Evolutionary conservation across 2,113 vertebrate genomes (phyloP).

Genomic region (Caracal caracal): DNA sequence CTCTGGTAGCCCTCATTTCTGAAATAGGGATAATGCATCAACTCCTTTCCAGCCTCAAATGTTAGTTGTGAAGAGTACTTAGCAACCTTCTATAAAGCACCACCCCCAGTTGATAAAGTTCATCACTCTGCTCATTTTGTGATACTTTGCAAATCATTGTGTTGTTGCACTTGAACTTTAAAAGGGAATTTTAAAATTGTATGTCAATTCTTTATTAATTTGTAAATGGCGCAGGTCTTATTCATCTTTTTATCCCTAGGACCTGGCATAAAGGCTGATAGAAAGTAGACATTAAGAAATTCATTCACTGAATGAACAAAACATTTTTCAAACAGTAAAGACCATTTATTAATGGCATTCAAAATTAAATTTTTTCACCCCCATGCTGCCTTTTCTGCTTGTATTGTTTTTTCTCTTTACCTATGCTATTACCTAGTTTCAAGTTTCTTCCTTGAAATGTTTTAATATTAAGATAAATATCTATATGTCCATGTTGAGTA

Average conservation of each 20-base stretch:
- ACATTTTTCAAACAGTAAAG: not conserved
- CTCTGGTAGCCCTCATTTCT: not conserved
- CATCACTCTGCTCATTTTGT: not conserved
- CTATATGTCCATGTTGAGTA: not conserved
- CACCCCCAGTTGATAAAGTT: not conserved
- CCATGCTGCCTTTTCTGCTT: not conserved
- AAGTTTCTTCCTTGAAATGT: not conserved
- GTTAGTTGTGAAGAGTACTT: not conserved
- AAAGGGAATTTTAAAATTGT: not conserved
- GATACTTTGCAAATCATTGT: not conserved
- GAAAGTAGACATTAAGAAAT: not conserved
- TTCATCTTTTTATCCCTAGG: not conserved
- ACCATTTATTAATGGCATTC: not conserved
- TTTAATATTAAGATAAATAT: constrained; percentile 13
- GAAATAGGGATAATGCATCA: not conserved
- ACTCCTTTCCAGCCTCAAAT: not conserved
- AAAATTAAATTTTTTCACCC: not conserved
- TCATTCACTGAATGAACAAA: not conserved
- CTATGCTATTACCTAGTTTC: not conserved
- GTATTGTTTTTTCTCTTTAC: not conserved
- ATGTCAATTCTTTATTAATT: not conserved
- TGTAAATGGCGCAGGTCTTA: not conserved
- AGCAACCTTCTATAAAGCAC: not conserved
- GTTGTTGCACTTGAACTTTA: not conserved
- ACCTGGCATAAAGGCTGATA: not conserved